phyloP scores from a whole-genome alignment of 2,113 vertebrate species.

The Actenoides hombroni region DNA sequence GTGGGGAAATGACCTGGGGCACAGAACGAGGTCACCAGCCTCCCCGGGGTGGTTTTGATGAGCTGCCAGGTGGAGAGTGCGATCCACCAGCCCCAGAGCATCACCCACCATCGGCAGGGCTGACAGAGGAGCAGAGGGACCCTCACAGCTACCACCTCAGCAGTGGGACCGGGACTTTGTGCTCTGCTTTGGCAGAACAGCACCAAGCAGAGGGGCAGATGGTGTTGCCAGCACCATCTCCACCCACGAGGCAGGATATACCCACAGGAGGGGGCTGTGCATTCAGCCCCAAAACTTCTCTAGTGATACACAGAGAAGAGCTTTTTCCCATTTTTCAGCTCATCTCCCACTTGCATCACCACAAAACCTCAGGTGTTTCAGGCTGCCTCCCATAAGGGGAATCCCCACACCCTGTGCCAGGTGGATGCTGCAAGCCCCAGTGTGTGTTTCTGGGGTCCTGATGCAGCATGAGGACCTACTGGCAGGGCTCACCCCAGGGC shows the following conservation, averaged over 20 bases:
- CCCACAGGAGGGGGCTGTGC: background rate
- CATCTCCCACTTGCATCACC: background rate
- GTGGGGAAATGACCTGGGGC: background rate
- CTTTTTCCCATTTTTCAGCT: background rate
- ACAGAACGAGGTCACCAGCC: background rate
- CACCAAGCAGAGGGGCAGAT: accelerated
- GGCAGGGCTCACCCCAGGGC: background rate
- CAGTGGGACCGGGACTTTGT: accelerated
- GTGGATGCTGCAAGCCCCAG: background rate
- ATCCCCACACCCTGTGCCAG: background rate
- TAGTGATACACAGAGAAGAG: background rate
- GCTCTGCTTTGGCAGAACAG: background rate
- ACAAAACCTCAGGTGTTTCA: background rate
- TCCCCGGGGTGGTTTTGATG: background rate
- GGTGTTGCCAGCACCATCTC: background rate
- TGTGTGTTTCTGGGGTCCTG: accelerated
- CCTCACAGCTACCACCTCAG: accelerated
- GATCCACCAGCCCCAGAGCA: background rate
- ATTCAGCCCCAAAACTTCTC: accelerated
- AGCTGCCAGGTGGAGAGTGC: background rate
- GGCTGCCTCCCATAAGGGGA: accelerated
- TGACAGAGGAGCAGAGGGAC: background rate
- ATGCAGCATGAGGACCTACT: accelerated
- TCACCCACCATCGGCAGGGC: accelerated
- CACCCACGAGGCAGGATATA: accelerated